A percentile compares a stretch with the other conserved stretches of the same genome.
Evolutionary conservation across 1,140 invertebrate species (phyloP).

Genomic region (Lamellibrachia luymesi): DNA sequence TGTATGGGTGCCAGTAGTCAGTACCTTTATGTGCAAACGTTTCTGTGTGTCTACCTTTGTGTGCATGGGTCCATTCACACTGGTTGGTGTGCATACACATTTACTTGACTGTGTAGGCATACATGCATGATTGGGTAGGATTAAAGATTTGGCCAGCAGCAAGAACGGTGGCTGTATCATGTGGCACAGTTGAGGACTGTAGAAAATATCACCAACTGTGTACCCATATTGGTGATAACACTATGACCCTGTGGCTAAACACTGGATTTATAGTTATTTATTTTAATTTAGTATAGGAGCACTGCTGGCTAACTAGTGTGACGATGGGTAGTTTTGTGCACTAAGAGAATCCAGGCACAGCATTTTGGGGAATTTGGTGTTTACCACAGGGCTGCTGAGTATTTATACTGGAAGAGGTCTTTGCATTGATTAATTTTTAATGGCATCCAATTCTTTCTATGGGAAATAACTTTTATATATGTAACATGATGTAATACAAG

Average conservation of each 20-base stretch:
- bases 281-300: too few species aligned
- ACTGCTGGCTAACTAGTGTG: not conserved
- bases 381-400: not conserved
- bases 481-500: constrained; percentile 3
- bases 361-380: not conserved
- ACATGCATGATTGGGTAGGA: not conserved
- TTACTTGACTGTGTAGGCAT: not conserved
- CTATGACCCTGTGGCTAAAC: too few species aligned
- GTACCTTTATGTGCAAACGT: too few species aligned
- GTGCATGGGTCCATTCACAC: not conserved
- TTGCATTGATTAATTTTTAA: not conserved
- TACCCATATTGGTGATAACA: too few species aligned
- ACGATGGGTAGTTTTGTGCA: not conserved
- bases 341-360: not conserved
- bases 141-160: too few species aligned
- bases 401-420: not conserved
- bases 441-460: not conserved
- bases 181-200: too few species aligned
- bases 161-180: too few species aligned
- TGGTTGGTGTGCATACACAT: not conserved
- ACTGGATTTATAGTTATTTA: too few species aligned
- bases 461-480: not conserved
- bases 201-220: too few species aligned
- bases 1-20: not conserved
- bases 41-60: not conserved